phyloP scores from a whole-genome alignment of 2,113 vertebrate species.

The Myotis yumanensis region DNA sequence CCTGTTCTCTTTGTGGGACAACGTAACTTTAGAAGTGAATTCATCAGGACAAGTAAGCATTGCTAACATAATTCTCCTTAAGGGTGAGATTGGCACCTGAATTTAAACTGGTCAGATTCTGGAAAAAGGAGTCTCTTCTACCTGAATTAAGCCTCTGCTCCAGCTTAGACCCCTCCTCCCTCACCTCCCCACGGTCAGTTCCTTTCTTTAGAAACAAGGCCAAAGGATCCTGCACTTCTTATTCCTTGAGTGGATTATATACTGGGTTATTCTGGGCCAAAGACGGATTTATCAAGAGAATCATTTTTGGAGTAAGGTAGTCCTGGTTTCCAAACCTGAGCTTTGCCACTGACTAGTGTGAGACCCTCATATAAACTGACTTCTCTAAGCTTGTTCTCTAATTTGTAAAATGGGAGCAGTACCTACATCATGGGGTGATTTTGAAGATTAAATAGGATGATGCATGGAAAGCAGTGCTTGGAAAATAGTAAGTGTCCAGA shows the following conservation, averaged over 20 bases:
- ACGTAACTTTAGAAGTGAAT: background rate
- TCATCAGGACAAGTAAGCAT: background rate
- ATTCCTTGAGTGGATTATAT: background rate
- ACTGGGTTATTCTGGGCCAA: background rate
- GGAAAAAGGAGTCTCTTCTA: background rate
- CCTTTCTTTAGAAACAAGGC: background rate
- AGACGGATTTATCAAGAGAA: background rate
- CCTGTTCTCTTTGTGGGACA: background rate
- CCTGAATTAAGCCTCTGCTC: background rate
- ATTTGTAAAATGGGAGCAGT: background rate
- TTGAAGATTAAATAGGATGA: background rate
- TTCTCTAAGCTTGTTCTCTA: background rate
- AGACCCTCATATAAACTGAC: background rate
- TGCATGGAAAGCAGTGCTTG: background rate
- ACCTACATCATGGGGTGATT: background rate
- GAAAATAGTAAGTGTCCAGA: background rate
- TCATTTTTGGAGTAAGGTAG: background rate
- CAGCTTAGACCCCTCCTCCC: background rate
- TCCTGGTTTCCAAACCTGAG: background rate
- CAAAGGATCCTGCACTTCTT: background rate
- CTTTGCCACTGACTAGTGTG: background rate
- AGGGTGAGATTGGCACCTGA: background rate
- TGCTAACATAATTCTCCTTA: background rate
- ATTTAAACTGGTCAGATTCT: background rate
- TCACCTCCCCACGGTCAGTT: accelerated